Evolutionary conservation across 2,888 invertebrate species (phyloP), one percentile per base, ranked within the genome.

Genomic region (Uropetala carovei): DNA sequence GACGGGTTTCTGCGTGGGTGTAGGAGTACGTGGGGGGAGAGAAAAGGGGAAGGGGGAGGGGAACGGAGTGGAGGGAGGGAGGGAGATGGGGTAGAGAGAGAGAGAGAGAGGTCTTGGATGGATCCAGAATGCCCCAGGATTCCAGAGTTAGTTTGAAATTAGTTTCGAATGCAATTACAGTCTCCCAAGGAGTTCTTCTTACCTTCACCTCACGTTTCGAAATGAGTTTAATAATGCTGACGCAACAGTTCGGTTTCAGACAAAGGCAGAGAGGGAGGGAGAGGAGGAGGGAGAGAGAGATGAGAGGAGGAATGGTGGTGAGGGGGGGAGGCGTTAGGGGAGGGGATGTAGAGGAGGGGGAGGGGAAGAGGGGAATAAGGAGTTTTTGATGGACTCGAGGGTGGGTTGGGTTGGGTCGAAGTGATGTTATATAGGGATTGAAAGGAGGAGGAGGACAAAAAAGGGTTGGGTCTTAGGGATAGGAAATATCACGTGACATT

Each of bases 111-210:
- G 43, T 43, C 43, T 43, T 30, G 30, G 30, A 43, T 14, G 30
- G 30, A 82, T 82, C 82, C 57, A 82, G 82, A 56, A 91, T 92
- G 82, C 89, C 89, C 64, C 64, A 18, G 64, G 64, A 89, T 58
- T 89, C n/a, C 75, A 43, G 57, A 64, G 91, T 56, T 56, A 91
- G 91, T 91, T 91, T 68, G 91, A 91, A 91, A 91, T 91, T 91
- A 91, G 91, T 91, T 91, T 68, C 68, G 68, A 91, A 91, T 91
- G 91, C 68, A 91, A 91, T 91, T 68, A 91, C 91, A 91, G 68
- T 13, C 57, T 68, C 43, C n/a, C 43, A 43, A 68, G 57, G 56
- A 56, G 75, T 68, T 91, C 68, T 75, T 75, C 91, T 68, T 43
- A 91, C 68, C 56, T 75, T 68, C 64, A 43, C 91, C 83, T 57